Evolutionary conservation across 2,797 vertebrate species (phyloP).

Genomic region (Semotilus atromaculatus): DNA sequence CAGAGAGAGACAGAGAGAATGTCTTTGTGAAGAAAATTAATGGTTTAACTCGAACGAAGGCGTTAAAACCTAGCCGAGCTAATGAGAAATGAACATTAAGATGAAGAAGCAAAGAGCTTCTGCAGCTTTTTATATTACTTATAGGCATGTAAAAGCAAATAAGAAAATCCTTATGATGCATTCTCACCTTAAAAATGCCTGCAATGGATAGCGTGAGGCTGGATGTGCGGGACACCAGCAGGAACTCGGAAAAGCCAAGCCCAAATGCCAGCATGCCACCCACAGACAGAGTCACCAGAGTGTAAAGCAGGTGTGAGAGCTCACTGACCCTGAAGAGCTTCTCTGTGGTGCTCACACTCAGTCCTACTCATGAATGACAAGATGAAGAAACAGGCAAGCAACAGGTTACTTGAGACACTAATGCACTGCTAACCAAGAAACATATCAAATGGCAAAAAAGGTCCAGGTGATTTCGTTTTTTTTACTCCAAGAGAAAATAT

Average conservation of each 20-base stretch:
- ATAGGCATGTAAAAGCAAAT: not conserved
- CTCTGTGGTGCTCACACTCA: constrained; percentile 85
- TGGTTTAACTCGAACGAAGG: not conserved
- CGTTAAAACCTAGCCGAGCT: not conserved
- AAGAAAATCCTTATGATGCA: not conserved
- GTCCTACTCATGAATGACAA: constrained; percentile 71
- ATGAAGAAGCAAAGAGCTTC: not conserved
- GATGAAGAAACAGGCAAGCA: not conserved
- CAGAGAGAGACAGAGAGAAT: constrained; percentile 29
- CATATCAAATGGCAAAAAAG: not conserved
- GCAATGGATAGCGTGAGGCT: constrained; percentile 94
- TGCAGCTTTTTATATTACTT: not conserved
- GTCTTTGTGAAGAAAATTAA: not conserved
- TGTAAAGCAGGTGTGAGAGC: constrained; percentile 76
- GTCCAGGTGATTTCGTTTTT: not conserved
- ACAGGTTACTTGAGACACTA: not conserved
- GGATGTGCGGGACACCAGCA: constrained; percentile 92
- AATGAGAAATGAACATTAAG: not conserved
- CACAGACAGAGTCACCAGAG: constrained; percentile 80
- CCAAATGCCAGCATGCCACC: constrained; percentile 91
- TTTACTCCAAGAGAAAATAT: not conserved
- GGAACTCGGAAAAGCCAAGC: constrained; percentile 95
- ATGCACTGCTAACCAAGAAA: not conserved
- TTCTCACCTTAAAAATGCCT: constrained; percentile 93
- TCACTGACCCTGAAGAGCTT: constrained; percentile 88